A percentile compares a stretch with the other conserved stretches of the same genome.
These are phyloP conservation scores for Ricordea florida DNA, from an alignment of 92 coral and sea anemone genomes.

Conservation along the genomic window DNA sequence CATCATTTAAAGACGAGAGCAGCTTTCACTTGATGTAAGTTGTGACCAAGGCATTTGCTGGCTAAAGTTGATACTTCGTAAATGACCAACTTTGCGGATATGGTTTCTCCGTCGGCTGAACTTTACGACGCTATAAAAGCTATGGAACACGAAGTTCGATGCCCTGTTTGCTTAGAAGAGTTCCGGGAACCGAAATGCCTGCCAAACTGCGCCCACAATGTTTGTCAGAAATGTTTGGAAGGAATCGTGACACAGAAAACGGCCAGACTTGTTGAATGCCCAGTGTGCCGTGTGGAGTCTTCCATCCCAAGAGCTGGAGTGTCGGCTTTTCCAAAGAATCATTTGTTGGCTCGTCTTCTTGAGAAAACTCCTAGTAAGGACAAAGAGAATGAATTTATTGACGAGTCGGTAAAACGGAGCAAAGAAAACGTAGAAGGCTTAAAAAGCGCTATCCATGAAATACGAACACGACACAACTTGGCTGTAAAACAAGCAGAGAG, in stretches of 20 bases:
- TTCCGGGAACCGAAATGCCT: constrained; percentile 61
- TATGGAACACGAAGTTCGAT: constrained; percentile 39
- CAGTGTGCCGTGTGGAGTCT: constrained; percentile 64
- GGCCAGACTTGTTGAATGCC: constrained; percentile 41
- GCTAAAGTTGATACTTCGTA: too few relatives aligned
- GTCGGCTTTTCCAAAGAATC: constrained; percentile 58
- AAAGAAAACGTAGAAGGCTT: constrained; percentile 24
- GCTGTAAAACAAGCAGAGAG: constrained; percentile 21
- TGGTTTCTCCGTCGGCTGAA: too few relatives aligned
- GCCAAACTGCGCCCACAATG: constrained; percentile 67
- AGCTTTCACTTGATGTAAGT: too few relatives aligned
- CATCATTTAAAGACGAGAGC: too few relatives aligned
- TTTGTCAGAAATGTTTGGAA: constrained; percentile 63
- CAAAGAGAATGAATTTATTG: constrained; percentile 29
- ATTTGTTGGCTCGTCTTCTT: constrained; percentile 48
- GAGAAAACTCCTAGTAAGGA: constrained; percentile 53
- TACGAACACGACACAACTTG: constrained; percentile 10
- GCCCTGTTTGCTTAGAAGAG: constrained; percentile 69
- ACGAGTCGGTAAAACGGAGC: constrained; percentile 39
- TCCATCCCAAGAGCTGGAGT: constrained; percentile 50
- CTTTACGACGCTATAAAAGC: constrained; percentile 8
- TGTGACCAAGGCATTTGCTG: too few relatives aligned
- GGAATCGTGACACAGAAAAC: constrained; percentile 32
- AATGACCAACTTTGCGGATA: too few relatives aligned
- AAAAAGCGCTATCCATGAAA: constrained; percentile 17